Base-by-base conservation (phyloP, 2,113 vertebrate species). In the Lophius piscatorius region DNA sequence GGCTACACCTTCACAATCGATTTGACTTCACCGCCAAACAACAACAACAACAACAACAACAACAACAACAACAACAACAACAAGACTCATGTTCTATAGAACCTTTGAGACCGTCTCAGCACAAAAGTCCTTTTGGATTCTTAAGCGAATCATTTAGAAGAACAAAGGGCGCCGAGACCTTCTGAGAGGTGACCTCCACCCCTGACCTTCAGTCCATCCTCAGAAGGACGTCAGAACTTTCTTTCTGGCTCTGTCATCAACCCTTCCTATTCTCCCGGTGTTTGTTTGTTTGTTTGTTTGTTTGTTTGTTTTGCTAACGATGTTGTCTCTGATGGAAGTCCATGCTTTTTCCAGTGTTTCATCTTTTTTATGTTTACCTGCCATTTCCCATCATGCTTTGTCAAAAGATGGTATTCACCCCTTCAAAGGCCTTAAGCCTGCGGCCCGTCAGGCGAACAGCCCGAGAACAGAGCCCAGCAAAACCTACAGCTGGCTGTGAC, bases 401-500 rank as follows among this genome's bases (percentile, higher is more conserved):
- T 98, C 94, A 95, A 98, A 98, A 99, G 97, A 99, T 99, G 97
- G 97, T 94, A 98, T 98, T 99, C 96, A 96, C 97, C 96, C 97
- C 97, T 99, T 98, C 96, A 98, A 99, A 98, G 97, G 96, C 97
- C 95, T 94, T 94, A 97, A 99, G 96, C 97, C 97, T 99, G 97
- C 97, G 97, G 95, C 97, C 96, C 95, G 94, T 95, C 94, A 90
- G 90, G 96, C 92, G 96, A 98, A 98, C 97, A 98, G 97, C 96
- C 95, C 95, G 96, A 91, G 94, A 96, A 97, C 96, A 97, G 91
- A 95, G 93, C 45, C 88, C 94, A 88, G 94, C 94, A 91, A 92
- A 93, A 94, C 97, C 94, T 94, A 87, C 94, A 95, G 95, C 82
- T 92, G 94, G 90, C 87, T 84, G 87, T 63, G 77, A 92, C 90